phyloP scores from a whole-genome alignment of 2,797 vertebrate genomes.

The Ambastaia sidthimunki region DNA sequence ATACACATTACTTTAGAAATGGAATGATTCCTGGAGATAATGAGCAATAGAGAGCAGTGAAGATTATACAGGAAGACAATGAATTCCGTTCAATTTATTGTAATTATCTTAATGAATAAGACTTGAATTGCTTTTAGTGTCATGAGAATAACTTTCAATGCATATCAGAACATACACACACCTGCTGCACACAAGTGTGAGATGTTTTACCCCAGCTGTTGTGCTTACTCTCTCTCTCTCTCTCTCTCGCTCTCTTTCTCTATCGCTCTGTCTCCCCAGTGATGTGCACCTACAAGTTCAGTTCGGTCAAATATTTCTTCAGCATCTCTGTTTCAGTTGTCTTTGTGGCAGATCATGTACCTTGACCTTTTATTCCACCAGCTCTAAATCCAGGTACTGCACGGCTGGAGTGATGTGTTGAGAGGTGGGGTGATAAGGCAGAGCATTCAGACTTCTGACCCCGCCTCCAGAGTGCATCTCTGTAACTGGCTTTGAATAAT shows the following conservation, averaged over 20 bases:
- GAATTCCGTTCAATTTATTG: conserved; percentile 23
- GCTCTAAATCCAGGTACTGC: conserved; percentile 26
- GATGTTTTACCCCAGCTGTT: neutral
- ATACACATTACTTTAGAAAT: neutral
- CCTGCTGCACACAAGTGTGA: neutral
- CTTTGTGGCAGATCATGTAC: neutral
- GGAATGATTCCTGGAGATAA: conserved; percentile 30
- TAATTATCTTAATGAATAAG: conserved; percentile 35
- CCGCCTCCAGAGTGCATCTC: conserved; percentile 59
- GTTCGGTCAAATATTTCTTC: neutral
- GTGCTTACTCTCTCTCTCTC: neutral
- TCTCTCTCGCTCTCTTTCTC: neutral
- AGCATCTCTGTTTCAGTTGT: conserved; percentile 19
- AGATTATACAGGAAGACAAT: conserved; percentile 30
- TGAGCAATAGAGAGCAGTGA: conserved; percentile 22
- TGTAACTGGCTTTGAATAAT: conserved; percentile 76
- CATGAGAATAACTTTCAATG: conserved; percentile 8
- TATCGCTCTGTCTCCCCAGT: neutral
- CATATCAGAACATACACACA: conserved; percentile 5
- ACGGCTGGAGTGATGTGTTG: neutral
- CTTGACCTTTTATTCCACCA: conserved; percentile 7
- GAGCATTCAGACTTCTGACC: conserved; percentile 55
- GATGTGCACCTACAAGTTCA: conserved; percentile 7
- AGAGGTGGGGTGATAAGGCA: conserved; percentile 54
- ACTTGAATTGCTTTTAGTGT: conserved; percentile 11